Conservation (phyloP, 2,113 vertebrate species). For the Coptodon rendalli region DNA sequence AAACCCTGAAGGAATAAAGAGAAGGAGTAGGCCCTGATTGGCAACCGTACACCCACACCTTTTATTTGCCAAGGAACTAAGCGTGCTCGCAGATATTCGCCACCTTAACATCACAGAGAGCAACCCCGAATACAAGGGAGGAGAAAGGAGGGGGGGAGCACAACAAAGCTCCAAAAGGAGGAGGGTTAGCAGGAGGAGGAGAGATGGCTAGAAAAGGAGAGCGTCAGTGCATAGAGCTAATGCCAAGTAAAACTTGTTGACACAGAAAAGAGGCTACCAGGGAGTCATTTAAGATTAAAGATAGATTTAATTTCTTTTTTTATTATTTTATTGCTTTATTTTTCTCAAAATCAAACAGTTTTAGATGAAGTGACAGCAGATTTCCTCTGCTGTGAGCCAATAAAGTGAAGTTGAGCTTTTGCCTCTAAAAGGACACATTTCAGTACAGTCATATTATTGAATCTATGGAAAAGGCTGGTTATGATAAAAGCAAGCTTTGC, state of each 20-base stretch:
- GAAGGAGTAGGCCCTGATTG: conserved; percentile 57
- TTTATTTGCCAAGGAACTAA: conserved; percentile 59
- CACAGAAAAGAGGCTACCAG: conserved; percentile 27
- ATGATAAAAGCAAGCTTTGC: background rate
- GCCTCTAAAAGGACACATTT: background rate
- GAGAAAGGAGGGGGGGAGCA: conserved; percentile 10
- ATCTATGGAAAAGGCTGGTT: background rate
- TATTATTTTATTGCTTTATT: background rate
- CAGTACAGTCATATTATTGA: background rate
- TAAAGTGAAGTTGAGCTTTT: background rate
- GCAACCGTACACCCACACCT: conserved; percentile 55
- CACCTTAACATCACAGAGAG: conserved; percentile 59
- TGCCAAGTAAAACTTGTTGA: conserved; percentile 62
- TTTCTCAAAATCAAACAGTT: background rate
- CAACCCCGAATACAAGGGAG: conserved; percentile 51
- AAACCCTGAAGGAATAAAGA: conserved; percentile 57
- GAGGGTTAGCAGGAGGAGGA: background rate
- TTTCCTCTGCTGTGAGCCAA: background rate
- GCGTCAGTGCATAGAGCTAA: conserved; percentile 28
- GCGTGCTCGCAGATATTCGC: conserved; percentile 41
- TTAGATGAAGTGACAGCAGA: background rate
- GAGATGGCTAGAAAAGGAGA: conserved; percentile 43
- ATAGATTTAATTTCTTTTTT: background rate
- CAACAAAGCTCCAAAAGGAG: conserved; percentile 49
- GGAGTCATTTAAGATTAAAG: conserved; percentile 6